Percentiles rank a stretch among this genome's conserved stretches.
Conservation (phyloP, 2,888 invertebrate species). For the Rhynchonema sp. region DNA sequence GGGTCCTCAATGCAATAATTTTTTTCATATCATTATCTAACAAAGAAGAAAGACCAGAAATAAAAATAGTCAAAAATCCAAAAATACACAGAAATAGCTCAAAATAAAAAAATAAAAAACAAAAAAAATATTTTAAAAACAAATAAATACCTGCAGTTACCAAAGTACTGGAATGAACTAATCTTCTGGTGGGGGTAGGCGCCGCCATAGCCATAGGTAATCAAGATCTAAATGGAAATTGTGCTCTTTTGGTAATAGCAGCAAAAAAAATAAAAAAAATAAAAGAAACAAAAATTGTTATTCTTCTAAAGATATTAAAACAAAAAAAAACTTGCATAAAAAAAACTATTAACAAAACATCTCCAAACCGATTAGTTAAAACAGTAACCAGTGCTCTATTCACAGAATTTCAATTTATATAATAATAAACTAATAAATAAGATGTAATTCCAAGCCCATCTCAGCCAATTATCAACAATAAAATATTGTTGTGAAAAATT, state of each 20-base stretch:
- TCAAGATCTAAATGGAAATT: slow-evolving; percentile 58
- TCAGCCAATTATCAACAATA: slow-evolving; percentile 33
- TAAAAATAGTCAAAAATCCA: slow-evolving; percentile 33
- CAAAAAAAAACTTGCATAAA: too few species aligned
- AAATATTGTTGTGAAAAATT: not conserved
- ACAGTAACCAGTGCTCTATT: slow-evolving; percentile 42
- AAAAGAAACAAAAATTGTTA: too few species aligned
- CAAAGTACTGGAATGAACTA: slow-evolving; percentile 57
- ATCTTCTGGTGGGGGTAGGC: slow-evolving; percentile 53
- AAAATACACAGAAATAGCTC: slow-evolving; percentile 34
- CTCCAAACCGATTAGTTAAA: slow-evolving; percentile 52
- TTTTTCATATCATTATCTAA: slow-evolving; percentile 46
- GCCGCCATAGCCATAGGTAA: slow-evolving; percentile 55
- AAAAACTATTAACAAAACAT: slow-evolving; percentile 41
- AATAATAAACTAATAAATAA: slow-evolving; percentile 6
- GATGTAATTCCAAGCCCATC: slow-evolving; percentile 29
- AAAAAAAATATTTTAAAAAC: slow-evolving; percentile 15
- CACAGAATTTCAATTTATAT: slow-evolving; percentile 9
- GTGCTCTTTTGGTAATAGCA: slow-evolving; percentile 54
- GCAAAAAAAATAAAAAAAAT: slow-evolving; percentile 36
- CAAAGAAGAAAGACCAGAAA: slow-evolving; percentile 31
- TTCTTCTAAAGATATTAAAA: too few species aligned
- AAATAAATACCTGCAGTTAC: slow-evolving; percentile 48
- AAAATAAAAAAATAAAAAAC: slow-evolving; percentile 51
- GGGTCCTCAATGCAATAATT: slow-evolving; percentile 52